Evolutionary conservation across 2,113 vertebrate species (phyloP).

Genomic region (Aramus guarauna): DNA sequence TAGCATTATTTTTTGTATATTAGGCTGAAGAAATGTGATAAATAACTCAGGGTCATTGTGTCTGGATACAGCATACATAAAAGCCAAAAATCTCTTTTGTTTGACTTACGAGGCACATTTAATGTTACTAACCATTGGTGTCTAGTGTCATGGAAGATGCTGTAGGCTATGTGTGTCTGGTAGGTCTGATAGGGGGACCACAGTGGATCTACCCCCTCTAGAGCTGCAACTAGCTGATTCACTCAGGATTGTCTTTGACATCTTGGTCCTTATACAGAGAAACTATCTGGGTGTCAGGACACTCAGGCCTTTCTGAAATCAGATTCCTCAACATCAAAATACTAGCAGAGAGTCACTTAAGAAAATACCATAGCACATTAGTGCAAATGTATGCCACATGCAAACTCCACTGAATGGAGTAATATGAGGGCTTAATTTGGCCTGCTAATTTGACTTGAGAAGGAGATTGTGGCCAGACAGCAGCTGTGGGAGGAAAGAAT

Average conservation of each 20-base stretch:
- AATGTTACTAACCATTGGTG: neutral
- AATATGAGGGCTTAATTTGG: neutral
- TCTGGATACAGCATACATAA: neutral
- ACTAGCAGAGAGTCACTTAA: neutral
- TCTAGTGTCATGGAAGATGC: neutral
- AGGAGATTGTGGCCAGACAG: neutral
- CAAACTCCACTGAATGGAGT: neutral
- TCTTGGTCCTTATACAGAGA: neutral
- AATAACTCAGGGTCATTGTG: neutral
- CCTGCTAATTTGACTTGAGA: slow-evolving; percentile 26
- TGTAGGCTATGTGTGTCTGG: neutral
- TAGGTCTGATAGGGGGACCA: neutral
- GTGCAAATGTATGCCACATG: neutral
- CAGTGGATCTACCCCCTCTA: neutral
- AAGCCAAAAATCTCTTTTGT: neutral
- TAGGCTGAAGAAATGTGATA: neutral
- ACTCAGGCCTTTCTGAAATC: neutral
- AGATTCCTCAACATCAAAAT: neutral
- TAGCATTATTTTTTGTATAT: neutral
- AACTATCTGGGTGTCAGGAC: neutral
- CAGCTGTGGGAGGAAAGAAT: slow-evolving; percentile 12
- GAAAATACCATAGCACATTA: neutral
- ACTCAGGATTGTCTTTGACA: neutral
- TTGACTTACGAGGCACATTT: neutral
- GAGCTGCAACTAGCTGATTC: neutral